Percentiles rank a stretch among this genome's conserved stretches.
These are phyloP conservation scores for Stercorarius parasiticus DNA, from an alignment of 2,113 vertebrate species.

Conservation along the genomic window DNA sequence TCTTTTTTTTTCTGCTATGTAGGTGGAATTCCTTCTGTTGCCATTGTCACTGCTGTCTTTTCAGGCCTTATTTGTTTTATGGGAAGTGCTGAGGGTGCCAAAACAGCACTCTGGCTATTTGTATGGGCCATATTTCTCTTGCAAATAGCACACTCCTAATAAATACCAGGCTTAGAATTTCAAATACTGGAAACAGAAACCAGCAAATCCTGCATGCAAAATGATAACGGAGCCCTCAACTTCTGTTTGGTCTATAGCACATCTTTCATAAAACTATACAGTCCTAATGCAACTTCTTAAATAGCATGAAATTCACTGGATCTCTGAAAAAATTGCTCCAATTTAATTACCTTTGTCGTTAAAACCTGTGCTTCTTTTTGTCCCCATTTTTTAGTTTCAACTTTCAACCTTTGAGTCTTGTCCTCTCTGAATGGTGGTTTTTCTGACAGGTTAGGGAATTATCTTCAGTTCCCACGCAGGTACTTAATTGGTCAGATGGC, in stretches of 20 bases:
- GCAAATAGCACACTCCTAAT: background rate
- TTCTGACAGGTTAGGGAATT: background rate
- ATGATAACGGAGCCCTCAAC: background rate
- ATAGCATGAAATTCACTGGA: background rate
- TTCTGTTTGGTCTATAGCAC: background rate
- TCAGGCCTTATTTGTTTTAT: background rate
- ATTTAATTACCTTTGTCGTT: background rate
- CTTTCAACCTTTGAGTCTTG: background rate
- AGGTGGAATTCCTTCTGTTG: background rate
- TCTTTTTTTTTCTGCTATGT: background rate
- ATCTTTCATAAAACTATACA: background rate
- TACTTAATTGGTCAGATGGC: background rate
- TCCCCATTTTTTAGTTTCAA: background rate
- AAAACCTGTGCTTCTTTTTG: background rate
- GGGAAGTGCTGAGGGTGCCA: background rate
- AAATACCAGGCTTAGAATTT: background rate
- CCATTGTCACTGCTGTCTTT: background rate
- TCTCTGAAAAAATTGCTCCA: background rate
- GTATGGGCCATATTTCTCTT: background rate
- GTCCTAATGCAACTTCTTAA: background rate
- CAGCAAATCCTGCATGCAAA: background rate
- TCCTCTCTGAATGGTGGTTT: background rate
- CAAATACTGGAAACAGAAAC: background rate
- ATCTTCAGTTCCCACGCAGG: background rate
- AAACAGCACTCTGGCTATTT: background rate